phyloP scores from a whole-genome alignment of 2,113 vertebrate genomes.

The Naja naja region DNA sequence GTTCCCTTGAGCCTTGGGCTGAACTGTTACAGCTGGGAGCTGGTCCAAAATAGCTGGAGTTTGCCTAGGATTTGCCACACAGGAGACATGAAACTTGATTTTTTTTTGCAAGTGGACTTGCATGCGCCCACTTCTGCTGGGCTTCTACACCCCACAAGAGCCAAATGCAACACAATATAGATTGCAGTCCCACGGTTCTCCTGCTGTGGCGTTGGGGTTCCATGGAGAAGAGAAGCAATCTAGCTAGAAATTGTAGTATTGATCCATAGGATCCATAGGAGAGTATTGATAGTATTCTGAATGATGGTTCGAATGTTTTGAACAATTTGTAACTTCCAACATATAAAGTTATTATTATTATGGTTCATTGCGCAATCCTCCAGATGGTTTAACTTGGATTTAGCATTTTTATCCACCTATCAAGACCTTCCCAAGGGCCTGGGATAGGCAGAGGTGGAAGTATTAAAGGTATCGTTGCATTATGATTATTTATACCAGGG shows the following conservation, averaged over 20 bases:
- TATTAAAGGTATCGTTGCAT: neutral
- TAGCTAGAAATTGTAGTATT: neutral
- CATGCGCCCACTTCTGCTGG: no score
- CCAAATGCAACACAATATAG: neutral
- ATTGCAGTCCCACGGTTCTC: no score
- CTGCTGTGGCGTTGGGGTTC: no score
- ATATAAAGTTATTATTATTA: neutral
- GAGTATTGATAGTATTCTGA: no score
- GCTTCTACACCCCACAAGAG: neutral
- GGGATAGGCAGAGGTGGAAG: neutral
- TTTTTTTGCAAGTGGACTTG: neutral
- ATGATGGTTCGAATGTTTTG: neutral
- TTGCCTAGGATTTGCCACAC: neutral
- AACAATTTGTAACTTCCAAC: neutral
- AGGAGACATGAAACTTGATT: neutral
- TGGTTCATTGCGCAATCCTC: neutral
- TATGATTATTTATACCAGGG: neutral
- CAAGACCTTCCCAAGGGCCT: neutral
- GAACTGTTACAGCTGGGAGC: neutral
- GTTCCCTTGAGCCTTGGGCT: neutral
- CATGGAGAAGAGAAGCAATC: neutral
- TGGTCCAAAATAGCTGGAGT: neutral
- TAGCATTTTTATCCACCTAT: neutral
- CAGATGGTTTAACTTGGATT: neutral
- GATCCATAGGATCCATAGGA: no score